Conservation (phyloP, 2,113 vertebrate species). For the Proteles cristata region DNA sequence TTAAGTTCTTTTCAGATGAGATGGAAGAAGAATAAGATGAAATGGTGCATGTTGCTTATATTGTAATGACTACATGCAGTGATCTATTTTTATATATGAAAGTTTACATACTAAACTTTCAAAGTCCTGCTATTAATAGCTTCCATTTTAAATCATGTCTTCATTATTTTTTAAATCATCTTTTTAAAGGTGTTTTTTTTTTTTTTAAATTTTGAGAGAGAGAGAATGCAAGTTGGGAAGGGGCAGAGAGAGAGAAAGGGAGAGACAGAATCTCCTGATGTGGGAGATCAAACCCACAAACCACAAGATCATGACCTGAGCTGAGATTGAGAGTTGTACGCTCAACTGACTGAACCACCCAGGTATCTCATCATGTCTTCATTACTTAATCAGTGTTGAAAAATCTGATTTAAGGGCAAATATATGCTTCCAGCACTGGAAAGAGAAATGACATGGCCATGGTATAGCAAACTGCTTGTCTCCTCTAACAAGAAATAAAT, state of each 20-base stretch:
- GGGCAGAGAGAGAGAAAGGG: no score
- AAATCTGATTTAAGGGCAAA: not conserved
- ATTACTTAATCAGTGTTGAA: not conserved
- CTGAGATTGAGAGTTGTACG: no score
- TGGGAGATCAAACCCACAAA: no score
- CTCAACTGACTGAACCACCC: no score
- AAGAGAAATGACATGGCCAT: not conserved
- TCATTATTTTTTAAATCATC: no score
- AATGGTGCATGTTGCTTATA: not conserved
- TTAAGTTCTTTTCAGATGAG: not conserved
- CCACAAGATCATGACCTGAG: no score
- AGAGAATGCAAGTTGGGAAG: no score
- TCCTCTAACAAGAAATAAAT: conserved; percentile 60
- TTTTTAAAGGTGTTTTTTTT: no score
- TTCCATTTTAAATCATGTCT: conserved; percentile 8
- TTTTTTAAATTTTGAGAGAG: no score
- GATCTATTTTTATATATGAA: not conserved
- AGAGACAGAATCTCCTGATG: no score
- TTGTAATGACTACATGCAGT: not conserved
- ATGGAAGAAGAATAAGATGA: not conserved
- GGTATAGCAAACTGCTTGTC: conserved; percentile 44
- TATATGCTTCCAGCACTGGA: not conserved
- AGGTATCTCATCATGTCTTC: not conserved
- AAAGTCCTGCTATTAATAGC: not conserved
- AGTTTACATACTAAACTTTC: conserved; percentile 13